A percentile compares a stretch with the other conserved stretches of the same genome.
Conservation (phyloP, 2,888 invertebrate genomes). For the Brenthis ino region DNA sequence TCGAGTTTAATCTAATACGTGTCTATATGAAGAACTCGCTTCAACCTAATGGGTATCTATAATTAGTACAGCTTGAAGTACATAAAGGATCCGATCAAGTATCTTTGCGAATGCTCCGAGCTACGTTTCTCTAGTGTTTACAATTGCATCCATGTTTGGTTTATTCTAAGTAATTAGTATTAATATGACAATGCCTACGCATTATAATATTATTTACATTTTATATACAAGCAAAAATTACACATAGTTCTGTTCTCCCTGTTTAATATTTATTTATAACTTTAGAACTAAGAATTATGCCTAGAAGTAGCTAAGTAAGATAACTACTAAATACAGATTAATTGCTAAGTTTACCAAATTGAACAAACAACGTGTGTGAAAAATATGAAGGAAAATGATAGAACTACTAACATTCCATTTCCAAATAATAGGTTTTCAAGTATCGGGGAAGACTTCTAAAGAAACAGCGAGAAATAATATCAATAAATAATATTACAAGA, state of each 20-base stretch:
- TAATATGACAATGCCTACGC: not conserved
- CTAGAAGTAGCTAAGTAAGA: no score
- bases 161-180: not conserved
- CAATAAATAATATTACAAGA: not conserved
- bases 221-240: not conserved
- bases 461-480: not conserved
- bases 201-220: not conserved
- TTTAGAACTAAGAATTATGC: no score
- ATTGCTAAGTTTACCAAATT: not conserved
- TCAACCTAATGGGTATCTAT: not conserved
- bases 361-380: not conserved
- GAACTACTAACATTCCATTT: not conserved
- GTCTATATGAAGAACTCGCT: no score
- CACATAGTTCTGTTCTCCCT: no score
- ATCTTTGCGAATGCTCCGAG: constrained; percentile 3
- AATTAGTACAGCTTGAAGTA: not conserved
- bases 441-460: not conserved
- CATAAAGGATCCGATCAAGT: not conserved
- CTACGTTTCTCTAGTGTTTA: not conserved
- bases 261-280: no score
- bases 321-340: no score
- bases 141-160: not conserved
- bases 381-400: not conserved
- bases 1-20: no score
- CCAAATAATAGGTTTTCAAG: not conserved